These are phyloP conservation scores for Brachystomella parvula DNA, from an alignment of 1,140 invertebrate species.

Conservation along the genomic window DNA sequence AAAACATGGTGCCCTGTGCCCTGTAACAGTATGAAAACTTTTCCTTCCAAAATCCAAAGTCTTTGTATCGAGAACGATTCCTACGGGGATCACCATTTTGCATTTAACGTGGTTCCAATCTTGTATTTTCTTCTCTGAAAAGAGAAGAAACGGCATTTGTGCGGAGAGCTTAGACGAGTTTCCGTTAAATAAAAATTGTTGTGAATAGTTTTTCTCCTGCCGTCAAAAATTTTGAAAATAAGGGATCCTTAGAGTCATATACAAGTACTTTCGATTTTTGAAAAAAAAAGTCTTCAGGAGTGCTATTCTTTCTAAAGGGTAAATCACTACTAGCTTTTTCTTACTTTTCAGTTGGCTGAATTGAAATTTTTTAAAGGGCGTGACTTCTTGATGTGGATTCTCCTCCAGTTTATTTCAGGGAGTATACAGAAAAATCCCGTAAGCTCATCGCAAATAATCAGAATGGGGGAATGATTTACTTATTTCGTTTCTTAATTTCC, in stretches of 20 bases:
- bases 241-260: neutral
- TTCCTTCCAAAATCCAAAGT: too few species aligned
- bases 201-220: neutral
- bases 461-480: conserved; percentile 1
- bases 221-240: conserved; percentile 1
- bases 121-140: too few species aligned
- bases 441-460: conserved; percentile 39
- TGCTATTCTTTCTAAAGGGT: too few species aligned
- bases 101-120: too few species aligned
- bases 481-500: conserved; percentile 40
- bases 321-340: conserved; percentile 24
- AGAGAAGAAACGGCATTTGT: too few species aligned
- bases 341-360: conserved; percentile 55
- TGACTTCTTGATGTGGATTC: conserved; percentile 94
- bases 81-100: too few species aligned
- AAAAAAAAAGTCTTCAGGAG: too few species aligned
- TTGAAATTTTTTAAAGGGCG: conserved; percentile 76
- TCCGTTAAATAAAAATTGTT: neutral
- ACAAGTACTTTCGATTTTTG: neutral
- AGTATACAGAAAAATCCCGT: conserved; percentile 90
- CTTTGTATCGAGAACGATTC: too few species aligned
- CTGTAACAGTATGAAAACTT: too few species aligned
- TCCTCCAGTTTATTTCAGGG: conserved; percentile 93
- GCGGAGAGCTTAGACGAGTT: too few species aligned
- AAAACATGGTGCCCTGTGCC: too few species aligned